These are phyloP conservation scores for Sebastes cheni DNA, from an alignment of 2,797 vertebrate species.

Conservation along the genomic window DNA sequence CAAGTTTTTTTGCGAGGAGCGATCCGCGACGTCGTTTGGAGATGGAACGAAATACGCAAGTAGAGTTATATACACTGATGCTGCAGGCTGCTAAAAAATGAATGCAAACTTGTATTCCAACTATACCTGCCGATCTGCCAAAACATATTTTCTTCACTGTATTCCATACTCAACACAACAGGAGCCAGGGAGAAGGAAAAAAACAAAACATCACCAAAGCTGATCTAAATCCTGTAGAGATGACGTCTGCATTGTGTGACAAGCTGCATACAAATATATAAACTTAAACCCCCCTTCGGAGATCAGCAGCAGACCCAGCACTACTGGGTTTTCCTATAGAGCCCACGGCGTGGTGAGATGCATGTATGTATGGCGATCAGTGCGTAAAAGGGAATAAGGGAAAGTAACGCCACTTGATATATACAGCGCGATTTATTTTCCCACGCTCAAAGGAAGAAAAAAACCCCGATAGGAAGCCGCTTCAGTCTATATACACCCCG, in stretches of 20 bases:
- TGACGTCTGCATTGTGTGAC: constrained; percentile 75
- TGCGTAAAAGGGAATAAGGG: constrained; percentile 39
- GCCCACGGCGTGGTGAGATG: constrained; percentile 6
- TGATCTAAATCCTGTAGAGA: constrained; percentile 58
- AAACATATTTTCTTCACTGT: constrained; percentile 34
- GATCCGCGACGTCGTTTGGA: constrained; percentile 36
- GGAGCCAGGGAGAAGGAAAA: constrained; percentile 1
- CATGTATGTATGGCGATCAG: constrained; percentile 12
- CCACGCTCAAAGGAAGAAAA: constrained; percentile 25
- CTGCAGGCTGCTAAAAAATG: not conserved
- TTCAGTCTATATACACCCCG: constrained; percentile 44
- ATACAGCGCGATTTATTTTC: constrained; percentile 35
- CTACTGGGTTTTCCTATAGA: constrained; percentile 10
- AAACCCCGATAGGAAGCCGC: constrained; percentile 31
- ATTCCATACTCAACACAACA: constrained; percentile 39
- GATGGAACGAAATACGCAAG: constrained; percentile 22
- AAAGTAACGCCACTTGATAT: not conserved
- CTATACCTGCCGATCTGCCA: constrained; percentile 6
- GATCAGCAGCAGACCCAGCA: constrained; percentile 20
- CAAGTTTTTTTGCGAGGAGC: constrained; percentile 75
- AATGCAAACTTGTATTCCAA: constrained; percentile 46
- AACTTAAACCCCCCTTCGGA: constrained; percentile 49
- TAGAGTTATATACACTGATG: not conserved
- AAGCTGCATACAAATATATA: constrained; percentile 67
- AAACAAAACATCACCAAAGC: constrained; percentile 44